A percentile compares a stretch with the other conserved stretches of the same genome.
phyloP scores from a whole-genome alignment of 2,888 invertebrate genomes.

The Smittia sp. region DNA sequence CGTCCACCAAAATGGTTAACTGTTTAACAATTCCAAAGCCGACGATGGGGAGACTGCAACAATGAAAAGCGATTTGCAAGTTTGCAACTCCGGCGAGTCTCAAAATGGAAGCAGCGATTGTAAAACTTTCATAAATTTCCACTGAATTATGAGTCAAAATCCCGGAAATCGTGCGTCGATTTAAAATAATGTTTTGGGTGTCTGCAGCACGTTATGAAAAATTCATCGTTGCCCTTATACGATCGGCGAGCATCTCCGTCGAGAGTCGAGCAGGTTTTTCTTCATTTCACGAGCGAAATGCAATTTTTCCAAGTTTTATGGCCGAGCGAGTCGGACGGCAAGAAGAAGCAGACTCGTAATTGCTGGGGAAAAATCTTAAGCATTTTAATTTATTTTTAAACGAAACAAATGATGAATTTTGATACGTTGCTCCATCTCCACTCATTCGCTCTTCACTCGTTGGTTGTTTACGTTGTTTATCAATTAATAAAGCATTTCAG shows the following conservation, averaged over 20 bases:
- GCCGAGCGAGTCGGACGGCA: neutral
- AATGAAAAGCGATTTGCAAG: conserved; percentile 28
- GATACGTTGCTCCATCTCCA: neutral
- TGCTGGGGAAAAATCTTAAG: conserved; percentile 31
- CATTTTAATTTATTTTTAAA: conserved; percentile 41
- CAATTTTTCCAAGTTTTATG: neutral
- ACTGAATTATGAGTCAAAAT: conserved; percentile 17
- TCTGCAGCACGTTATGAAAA: neutral
- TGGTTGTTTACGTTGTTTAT: neutral
- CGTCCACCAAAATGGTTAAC: conserved; percentile 38
- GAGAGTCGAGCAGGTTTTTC: conserved; percentile 1
- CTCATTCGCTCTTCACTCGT: conserved; percentile 5
- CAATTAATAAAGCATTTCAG: neutral
- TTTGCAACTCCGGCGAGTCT: neutral
- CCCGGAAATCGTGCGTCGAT: conserved; percentile 27
- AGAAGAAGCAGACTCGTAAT: conserved; percentile 9
- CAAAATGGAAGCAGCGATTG: conserved; percentile 32
- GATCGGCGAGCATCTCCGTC: neutral
- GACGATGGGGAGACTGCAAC: neutral
- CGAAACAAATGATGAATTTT: conserved; percentile 38
- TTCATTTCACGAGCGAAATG: neutral
- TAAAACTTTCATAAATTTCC: conserved; percentile 33
- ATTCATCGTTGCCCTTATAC: neutral
- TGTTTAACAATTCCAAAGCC: conserved; percentile 26
- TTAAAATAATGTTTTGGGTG: conserved; percentile 20